Evolutionary conservation across 2,797 vertebrate species (phyloP).

Genomic region (Heterohyrax brucei): DNA sequence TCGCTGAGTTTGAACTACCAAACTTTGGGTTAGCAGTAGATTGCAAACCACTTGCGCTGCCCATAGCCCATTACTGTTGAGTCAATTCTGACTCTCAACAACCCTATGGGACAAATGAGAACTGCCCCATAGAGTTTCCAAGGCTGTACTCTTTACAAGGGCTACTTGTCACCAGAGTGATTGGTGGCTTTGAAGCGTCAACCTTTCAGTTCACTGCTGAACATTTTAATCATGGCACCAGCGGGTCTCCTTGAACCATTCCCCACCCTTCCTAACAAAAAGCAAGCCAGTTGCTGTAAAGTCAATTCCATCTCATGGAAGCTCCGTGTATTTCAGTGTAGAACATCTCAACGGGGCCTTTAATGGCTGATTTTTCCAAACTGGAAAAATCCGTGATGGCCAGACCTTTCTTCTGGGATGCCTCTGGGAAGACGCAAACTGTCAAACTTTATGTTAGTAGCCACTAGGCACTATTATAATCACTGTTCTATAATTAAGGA

Average conservation of each 20-base stretch:
- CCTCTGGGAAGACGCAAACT: too few relatives aligned
- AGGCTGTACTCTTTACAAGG: neutral
- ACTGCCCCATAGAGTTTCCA: neutral
- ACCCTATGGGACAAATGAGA: neutral
- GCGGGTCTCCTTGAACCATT: neutral
- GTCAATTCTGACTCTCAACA: neutral
- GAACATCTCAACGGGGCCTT: neutral
- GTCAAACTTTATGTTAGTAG: too few relatives aligned
- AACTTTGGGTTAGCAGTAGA: neutral
- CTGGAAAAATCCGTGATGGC: neutral
- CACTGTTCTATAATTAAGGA: slow-evolving; percentile 60
- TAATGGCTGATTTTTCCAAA: neutral
- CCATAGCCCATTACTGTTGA: neutral
- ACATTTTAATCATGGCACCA: neutral
- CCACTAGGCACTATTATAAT: neutral
- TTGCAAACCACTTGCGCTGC: too few relatives aligned
- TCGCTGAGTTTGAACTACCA: neutral
- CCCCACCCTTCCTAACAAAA: neutral
- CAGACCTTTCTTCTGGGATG: neutral
- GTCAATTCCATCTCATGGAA: neutral
- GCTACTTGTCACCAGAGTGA: neutral
- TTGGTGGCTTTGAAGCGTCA: neutral
- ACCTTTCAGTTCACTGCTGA: neutral
- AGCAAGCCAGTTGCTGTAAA: neutral
- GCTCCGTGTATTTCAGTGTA: neutral